Evolutionary conservation across 2,888 invertebrate species (phyloP), one percentile per base, ranked within the genome.

Genomic region (Ditylenchus weischeri): DNA sequence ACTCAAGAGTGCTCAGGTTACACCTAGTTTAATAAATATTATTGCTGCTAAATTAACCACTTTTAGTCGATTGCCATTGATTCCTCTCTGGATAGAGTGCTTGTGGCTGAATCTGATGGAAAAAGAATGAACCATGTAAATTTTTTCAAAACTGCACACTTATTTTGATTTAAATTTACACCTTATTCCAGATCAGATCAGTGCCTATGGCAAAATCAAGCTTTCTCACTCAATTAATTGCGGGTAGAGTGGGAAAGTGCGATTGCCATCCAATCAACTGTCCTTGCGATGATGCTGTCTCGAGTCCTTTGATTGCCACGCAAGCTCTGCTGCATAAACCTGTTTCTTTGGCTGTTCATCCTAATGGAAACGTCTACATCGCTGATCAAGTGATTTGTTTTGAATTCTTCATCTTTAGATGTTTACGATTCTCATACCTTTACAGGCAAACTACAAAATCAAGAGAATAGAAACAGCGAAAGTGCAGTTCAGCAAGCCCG

Each of bases 331-430:
- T 76, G 38, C 68, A 72, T 57, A 59, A 51, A 10, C 84, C 85
- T 8, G 83, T 83, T 1, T 83, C 93, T 15, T 87, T 96, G 54
- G 90, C 93, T 15, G 92, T 95, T 50, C 92, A 93, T 43, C 92
- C 94, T 48, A 93, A 93, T 84, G 93, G 94, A n/a, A 90, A 92
- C 66, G 87, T 96, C 58, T 91, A 94, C 85, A 90, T 96, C 63
- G 92, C 94, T 50, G 96, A 98, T 86, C 92, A 66, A 57, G 67
- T 64, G 10, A 54, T 23, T 54, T 23, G 43, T 8, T 43, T 43
- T 43, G 11, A 18, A 2, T 23, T 54, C 11, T 10, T 54, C 11
- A 7, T 18, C 54, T 23, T 13, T 11, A 23, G n/a, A 54, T 15
- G n/a, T n/a, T n/a, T n/a, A n/a, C n/a, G 10, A 15, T 15, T 54